Conservation (phyloP, 2,888 invertebrate species). For the Tipula helvola region DNA sequence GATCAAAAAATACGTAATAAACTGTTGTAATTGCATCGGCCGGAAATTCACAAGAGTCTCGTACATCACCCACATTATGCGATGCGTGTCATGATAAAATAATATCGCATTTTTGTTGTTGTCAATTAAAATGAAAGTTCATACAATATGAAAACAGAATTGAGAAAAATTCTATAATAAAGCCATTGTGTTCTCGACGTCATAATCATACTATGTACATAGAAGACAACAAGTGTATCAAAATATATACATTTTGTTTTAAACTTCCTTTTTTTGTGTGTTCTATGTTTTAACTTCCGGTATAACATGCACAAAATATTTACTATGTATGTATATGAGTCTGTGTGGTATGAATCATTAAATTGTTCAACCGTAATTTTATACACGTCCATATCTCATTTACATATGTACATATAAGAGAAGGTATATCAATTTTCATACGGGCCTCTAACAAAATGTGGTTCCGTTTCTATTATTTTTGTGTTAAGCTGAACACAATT, state of each 20-base stretch:
- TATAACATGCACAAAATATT: neutral
- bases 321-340: neutral
- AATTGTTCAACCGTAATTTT: neutral
- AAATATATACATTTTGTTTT: neutral
- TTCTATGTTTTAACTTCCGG: neutral
- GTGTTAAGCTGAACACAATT: too few relatives aligned
- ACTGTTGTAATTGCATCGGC: neutral
- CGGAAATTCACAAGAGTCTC: neutral
- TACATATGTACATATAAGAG: neutral
- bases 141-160: neutral
- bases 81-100: neutral
- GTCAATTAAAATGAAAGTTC: conserved; percentile 4
- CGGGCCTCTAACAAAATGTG: too few relatives aligned
- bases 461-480: too few relatives aligned
- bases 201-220: too few relatives aligned
- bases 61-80: neutral
- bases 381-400: neutral
- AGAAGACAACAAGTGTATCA: neutral
- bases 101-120: neutral
- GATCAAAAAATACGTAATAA: neutral
- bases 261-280: neutral
- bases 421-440: too few relatives aligned
- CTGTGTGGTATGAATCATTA: neutral
- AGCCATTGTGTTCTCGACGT: neutral
- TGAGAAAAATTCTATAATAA: neutral